Conservation (phyloP, 2,888 invertebrate genomes). For the Drosophila algonquin region DNA sequence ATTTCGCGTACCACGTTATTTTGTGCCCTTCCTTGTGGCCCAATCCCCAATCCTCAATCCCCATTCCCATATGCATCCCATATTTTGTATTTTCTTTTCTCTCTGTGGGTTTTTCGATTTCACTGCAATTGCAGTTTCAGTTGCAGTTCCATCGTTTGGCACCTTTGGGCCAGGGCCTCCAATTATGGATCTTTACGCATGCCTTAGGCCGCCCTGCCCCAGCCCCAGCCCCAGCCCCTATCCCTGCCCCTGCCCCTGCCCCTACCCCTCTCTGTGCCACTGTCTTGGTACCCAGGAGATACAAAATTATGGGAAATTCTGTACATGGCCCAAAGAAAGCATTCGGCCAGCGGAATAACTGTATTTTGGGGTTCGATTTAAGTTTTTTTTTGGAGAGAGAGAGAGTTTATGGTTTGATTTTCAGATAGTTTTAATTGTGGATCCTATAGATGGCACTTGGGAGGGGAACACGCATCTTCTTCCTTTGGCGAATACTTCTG, state of each 20-base stretch:
- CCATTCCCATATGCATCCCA: background rate
- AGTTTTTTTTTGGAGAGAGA: background rate
- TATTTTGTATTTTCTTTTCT: constrained; percentile 27
- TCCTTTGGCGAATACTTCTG: no score
- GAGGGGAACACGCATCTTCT: no score
- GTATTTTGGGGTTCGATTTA: background rate
- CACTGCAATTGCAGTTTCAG: constrained; percentile 52
- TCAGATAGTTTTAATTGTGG: background rate
- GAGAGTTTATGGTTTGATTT: background rate
- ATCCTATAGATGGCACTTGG: background rate
- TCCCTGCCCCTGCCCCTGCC: no score
- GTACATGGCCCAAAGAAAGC: background rate
- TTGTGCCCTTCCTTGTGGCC: constrained; percentile 8
- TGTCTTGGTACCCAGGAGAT: background rate
- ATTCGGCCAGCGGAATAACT: background rate
- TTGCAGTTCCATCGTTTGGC: constrained; percentile 49
- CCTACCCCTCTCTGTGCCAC: no score
- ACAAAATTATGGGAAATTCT: background rate
- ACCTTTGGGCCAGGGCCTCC: constrained; percentile 38
- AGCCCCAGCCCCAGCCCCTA: background rate
- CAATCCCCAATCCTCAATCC: background rate
- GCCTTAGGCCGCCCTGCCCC: constrained; percentile 6
- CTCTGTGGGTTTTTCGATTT: constrained; percentile 41
- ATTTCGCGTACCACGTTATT: constrained; percentile 73
- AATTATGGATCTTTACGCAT: constrained; percentile 42